Evolutionary conservation across 2,797 vertebrate species (phyloP), one percentile per base, ranked within the genome.

Genomic region (Micrastur ruficollis): DNA sequence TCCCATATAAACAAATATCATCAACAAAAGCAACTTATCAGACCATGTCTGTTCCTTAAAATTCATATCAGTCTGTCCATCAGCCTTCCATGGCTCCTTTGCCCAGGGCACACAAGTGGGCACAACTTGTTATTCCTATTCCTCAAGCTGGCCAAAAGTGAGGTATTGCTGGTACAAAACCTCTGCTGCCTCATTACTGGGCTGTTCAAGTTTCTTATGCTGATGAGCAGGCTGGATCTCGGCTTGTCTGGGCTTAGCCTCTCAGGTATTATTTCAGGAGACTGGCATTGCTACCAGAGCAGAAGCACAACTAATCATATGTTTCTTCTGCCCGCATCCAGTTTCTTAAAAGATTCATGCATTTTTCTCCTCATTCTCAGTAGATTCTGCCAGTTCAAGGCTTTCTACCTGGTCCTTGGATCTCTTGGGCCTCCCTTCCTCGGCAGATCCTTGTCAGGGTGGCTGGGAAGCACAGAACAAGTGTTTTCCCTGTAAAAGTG

Each of bases 1-100:
- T 1, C 7, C 6, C 42, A 18, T 42, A 16, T 25, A 27, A 42
- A 36, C 12, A 52, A 42, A 25, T 8, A 34, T 2, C 6, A 1
- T 66, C 58, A 50, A 44, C 19, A 46, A 78, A 83, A 80, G 16
- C 25, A 72, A 50, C 31, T 44, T 52, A 16, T 4, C 7, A 31
- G 62, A 38, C 16, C 9, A 12, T 14, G 9, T 55, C 2, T 27
- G 7, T 66, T 76, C 27, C 19, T 73, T 73, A 36, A 61, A 55
- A 68, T 72, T 66, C 1, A 0, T 14, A 4, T 42, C 59, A 27
- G 8, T 81, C n/a, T 79, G 17, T 8, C 50, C 20, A 15, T 68
- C 81, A 79, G 46, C 58, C 25, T 75, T 68, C 40, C 36, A 5
- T 12, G 27, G 19, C 49, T 90, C 5, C 29, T 93, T 86, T 62